A percentile compares a stretch with the other conserved stretches of the same genome.
phyloP scores from a whole-genome alignment of 2,888 invertebrate species.

The Prosopocoilus inquinatus region DNA sequence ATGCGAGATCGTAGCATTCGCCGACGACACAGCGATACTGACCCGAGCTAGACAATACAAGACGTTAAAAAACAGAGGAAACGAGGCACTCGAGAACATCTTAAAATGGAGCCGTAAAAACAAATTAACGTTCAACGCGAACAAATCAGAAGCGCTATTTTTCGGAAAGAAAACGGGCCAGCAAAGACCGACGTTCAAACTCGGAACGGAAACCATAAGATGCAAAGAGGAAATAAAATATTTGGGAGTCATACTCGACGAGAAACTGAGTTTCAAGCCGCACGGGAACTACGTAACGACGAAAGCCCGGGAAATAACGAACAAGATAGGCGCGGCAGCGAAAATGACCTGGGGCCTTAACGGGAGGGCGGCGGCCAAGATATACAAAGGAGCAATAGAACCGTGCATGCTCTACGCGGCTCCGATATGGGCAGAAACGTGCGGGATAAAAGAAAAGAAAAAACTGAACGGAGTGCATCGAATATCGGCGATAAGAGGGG shows the following conservation, averaged over 20 bases:
- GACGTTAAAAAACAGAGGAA: background rate
- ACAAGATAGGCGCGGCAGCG: slow-evolving; percentile 9
- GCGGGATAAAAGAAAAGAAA: background rate
- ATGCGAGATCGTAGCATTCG: slow-evolving; percentile 13
- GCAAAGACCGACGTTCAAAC: slow-evolving; percentile 12
- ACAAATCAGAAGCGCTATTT: slow-evolving; percentile 16
- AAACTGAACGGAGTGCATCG: background rate
- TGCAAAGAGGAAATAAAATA: slow-evolving; percentile 12
- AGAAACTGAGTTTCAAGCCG: slow-evolving; percentile 7
- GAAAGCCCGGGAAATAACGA: slow-evolving; percentile 1
- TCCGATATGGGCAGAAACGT: slow-evolving; percentile 9
- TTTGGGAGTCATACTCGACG: slow-evolving; percentile 11
- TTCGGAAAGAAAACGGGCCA: slow-evolving; percentile 10
- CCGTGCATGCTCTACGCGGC: slow-evolving; percentile 12
- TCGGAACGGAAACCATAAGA: slow-evolving; percentile 3
- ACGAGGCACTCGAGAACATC: background rate
- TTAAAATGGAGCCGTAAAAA: background rate
- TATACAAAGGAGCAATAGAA: slow-evolving; percentile 16
- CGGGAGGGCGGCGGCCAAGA: background rate
- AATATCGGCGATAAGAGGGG: slow-evolving; percentile 1
- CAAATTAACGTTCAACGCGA: slow-evolving; percentile 13
- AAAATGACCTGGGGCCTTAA: slow-evolving; percentile 11
- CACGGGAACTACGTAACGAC: background rate
- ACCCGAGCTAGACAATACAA: background rate
- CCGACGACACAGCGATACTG: slow-evolving; percentile 16